Base-by-base conservation (phyloP, 2,113 vertebrate species). In the Menidia beryllina region DNA sequence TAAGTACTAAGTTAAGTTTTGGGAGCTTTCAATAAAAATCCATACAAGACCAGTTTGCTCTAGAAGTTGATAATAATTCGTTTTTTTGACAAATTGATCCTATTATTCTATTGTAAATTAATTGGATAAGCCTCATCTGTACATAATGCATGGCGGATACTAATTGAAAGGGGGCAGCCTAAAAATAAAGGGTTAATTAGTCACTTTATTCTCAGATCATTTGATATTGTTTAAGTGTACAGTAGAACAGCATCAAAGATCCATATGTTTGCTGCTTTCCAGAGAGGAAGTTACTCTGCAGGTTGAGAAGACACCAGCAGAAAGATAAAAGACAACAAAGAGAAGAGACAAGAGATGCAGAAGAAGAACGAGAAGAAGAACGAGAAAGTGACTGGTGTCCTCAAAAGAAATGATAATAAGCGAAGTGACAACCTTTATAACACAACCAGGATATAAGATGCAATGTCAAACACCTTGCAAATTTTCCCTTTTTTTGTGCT, bases 221-320 rank as follows among this genome's bases (percentile, higher is more conserved):
- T n/a, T n/a, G n/a, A n/a, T n/a, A n/a, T n/a, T n/a, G n/a, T n/a
- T n/a, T n/a, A n/a, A n/a, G n/a, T n/a, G n/a, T n/a, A n/a, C n/a
- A n/a, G n/a, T n/a, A n/a, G n/a, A n/a, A n/a, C n/a, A n/a, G n/a
- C n/a, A n/a, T n/a, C n/a, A n/a, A n/a, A n/a, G n/a, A n/a, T 30
- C 27, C 39, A 57, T 69, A 27, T 57, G 20, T 61, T 69, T 47
- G 8, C 5, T 45, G 68, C 1, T 65, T 36, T 58, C 15, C 61
- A 88, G 73, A 74, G 48, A 72, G 38, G 70, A 82, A 41, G 19
- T 77, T 66, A 62, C 50, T n/a, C 56, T 54, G 70, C 56, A 69
- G 24, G 34, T 49, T 56, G 45, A 86, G 45, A 61, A 70, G 72
- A 72, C 50, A 66, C 19, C 21, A n/a, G 39, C 15, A 58, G 41